Base-by-base conservation (phyloP, 64 coral and sea anemone genomes). In the Stylophora pistillata region DNA sequence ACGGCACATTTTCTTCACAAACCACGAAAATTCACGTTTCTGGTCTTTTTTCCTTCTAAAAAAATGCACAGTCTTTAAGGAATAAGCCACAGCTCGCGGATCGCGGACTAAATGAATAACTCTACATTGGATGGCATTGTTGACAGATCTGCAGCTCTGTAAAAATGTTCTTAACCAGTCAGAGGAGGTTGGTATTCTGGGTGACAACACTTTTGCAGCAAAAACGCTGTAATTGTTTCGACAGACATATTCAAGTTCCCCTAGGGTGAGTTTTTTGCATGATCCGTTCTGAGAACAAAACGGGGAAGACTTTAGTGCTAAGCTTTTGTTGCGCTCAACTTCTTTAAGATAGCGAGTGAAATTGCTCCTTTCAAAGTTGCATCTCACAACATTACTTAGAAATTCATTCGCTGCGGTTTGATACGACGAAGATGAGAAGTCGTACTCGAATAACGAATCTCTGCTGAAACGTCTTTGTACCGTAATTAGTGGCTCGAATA, bases 31-130 rank as follows among this genome's bases (percentile, higher is more conserved):
- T 15, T 58, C n/a, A 56, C 55, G 53, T 58, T 23, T 13, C 1
- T 20, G 21, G 6, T 78, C 76, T 25, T 55, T 29, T 15, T 23
- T 23, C 30, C 55, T 58, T 2, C 1, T 18, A 58, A 78, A 78
- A 58, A 78, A 78, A 3, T 30, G 13, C 27, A 78, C 20, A 10
- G 76, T 58, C n/a, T 58, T 78, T 55, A 78, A 54, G 15, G 76
- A 78, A 15, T 55, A 3, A 30, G 28, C 52, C 10, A 78, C 55
- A 15, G 76, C 76, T 78, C 76, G 26, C 58, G 76, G 74, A 26
- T 77, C 74, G 9, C 74, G 47, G 1, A 77, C 74, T 23, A 77
- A 26, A 77, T 77, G 74, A 30, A 78, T 29, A 30, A 78, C 30
- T 58, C 21, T 78, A 30, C 53, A 78, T 78, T 78, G 23, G 15